Percentiles rank a stretch among this genome's conserved stretches.
Conservation (phyloP, 2,888 invertebrate genomes). For the Erebia epiphron region DNA sequence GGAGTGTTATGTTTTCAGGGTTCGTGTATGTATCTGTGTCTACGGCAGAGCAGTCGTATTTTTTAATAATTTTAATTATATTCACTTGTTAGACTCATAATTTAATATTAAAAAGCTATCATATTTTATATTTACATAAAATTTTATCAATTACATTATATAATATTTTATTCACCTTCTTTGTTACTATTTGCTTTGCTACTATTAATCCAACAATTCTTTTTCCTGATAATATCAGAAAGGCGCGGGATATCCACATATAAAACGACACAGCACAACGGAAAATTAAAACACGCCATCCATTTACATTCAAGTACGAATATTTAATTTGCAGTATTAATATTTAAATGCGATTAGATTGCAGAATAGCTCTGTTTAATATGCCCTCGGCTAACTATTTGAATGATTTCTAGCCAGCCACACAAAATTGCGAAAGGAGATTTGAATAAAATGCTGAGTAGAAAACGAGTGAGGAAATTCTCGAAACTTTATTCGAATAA, state of each 20-base stretch:
- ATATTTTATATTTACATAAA: no score
- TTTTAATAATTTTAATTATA: no score
- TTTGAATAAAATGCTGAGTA: conserved; percentile 30
- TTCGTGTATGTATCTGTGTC: no score
- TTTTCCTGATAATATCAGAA: background rate
- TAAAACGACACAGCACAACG: background rate
- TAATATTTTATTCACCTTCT: no score
- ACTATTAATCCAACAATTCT: background rate
- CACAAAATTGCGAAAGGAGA: conserved; percentile 28
- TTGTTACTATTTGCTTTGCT: no score
- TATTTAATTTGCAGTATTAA: conserved; percentile 4
- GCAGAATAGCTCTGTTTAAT: conserved; percentile 21
- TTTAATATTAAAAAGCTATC: no score
- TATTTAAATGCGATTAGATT: conserved; percentile 18
- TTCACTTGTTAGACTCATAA: no score
- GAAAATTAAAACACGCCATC: background rate
- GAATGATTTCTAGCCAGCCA: conserved; percentile 26
- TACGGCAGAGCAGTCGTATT: no score
- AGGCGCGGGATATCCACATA: background rate
- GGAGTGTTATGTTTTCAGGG: no score
- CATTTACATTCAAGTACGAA: background rate
- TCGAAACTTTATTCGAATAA: conserved; percentile 30
- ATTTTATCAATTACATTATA: no score
- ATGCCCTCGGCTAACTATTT: conserved; percentile 24
- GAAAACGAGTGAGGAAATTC: conserved; percentile 29